Base-by-base conservation (phyloP, 2,113 vertebrate genomes). In the Melozone crissalis region DNA sequence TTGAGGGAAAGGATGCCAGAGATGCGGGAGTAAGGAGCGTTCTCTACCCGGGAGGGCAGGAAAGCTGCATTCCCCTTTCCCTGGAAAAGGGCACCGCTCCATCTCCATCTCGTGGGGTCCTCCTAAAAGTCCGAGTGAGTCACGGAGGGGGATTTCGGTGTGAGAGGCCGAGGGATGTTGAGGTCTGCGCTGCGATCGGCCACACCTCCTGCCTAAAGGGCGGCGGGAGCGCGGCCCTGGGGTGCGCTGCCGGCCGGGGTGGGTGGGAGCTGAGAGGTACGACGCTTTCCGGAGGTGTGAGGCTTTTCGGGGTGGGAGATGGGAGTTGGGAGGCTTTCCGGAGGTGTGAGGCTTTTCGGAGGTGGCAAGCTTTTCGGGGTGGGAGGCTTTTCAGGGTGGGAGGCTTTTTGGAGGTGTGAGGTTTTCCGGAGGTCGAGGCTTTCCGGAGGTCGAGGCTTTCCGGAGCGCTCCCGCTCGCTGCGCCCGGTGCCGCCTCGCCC, bases 1-100 rank as follows among this genome's bases (percentile, higher is more conserved):
- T 15, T 26, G 2, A 52, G 54, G 37, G 30, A 22, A 33, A 41
- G 5, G 41, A 13, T 41, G 41, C 41, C 41, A 15, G 17, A 10
- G 44, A 6, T 1, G 8, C 1, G 3, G 63, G 58, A 7, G 37
- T 28, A 28, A 43, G 47, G 58, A 61, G 52, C 2, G 0, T 49
- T 20, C 14, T 43, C 33, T 0, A 0, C 0, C 0, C 0, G 2
- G 80, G 65, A 80, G 7, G 37, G 73, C 31, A 9, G 78, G 74
- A 58, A 33, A 66, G 54, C 69, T 39, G 44, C 5, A 0, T 57
- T 49, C 15, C 11, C 10, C 7, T 61, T 65, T 46, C n/a, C 13
- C 14, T 22, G 28, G 21, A 15, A 24, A 49, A 16, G 9, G 33
- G 16, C n/a, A 46, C 43, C 24, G 3, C 63, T 69, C 37, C 2